Evolutionary conservation across 64 coral and sea anemone genomes (phyloP).

Genomic region (Astreopora myriophthalma): DNA sequence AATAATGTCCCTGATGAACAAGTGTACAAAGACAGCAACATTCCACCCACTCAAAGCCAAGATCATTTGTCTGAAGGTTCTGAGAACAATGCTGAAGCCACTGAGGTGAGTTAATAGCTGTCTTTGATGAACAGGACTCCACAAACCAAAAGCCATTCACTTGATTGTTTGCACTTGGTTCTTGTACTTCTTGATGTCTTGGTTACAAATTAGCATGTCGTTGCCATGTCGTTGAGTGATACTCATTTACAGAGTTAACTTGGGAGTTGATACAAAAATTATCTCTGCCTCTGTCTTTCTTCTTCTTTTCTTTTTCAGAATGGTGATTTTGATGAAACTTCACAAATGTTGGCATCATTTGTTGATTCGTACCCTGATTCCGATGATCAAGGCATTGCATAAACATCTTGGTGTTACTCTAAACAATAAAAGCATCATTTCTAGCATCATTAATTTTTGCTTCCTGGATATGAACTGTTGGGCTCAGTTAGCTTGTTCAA

Average conservation of each 20-base stretch:
- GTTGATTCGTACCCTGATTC: conserved; percentile 64
- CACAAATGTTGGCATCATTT: conserved; percentile 48
- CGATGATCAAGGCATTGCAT: conserved; percentile 22
- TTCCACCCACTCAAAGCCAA: not conserved
- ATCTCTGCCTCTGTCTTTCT: not conserved
- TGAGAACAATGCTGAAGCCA: not conserved
- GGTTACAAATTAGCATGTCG: too few relatives aligned
- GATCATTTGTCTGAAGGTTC: not conserved
- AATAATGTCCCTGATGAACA: not conserved
- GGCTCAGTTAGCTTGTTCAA: too few relatives aligned
- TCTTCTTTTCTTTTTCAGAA: not conserved
- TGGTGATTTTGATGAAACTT: conserved; percentile 12
- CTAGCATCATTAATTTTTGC: too few relatives aligned
- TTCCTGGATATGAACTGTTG: too few relatives aligned
- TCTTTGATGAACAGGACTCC: too few relatives aligned
- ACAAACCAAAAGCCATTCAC: too few relatives aligned
- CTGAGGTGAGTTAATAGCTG: not conserved
- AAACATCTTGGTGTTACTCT: too few relatives aligned
- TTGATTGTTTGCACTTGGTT: too few relatives aligned
- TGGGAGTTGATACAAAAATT: not conserved
- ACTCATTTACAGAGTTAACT: too few relatives aligned
- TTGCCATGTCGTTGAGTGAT: too few relatives aligned
- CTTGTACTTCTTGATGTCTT: too few relatives aligned
- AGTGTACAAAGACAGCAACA: not conserved
- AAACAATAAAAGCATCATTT: too few relatives aligned